Evolutionary conservation across 2,888 invertebrate genomes (phyloP), one percentile per base, ranked within the genome.

Genomic region (Tetropium fuscum): DNA sequence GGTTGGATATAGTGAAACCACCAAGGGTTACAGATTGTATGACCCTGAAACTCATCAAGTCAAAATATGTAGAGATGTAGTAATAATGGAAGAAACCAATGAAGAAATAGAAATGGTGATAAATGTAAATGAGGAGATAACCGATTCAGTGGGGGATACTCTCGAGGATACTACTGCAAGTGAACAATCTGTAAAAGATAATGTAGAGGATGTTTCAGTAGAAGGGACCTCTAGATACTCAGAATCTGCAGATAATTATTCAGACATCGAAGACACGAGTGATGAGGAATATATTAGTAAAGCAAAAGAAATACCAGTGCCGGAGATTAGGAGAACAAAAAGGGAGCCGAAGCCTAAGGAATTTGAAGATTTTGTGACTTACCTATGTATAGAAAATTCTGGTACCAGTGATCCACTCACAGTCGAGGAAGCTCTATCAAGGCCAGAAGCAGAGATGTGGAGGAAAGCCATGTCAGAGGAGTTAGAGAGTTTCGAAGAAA

Each of bases 1-100:
- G 11, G 68, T 74, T 6, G 74, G 73, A 1, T 75, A 60, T 48
- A 53, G 51, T 53, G 71, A 74, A 34, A 61, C 62, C 30, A 41
- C 56, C 1, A 75, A 73, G 53, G 74, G 70, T 7, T 72, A 72
- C 57, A 27, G 27, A n/a, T 2, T 27, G 2, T 27, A 27, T 27
- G 53, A 74, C 55, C 62, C 64, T 49, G 22, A 19, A n/a, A 56
- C 15, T 4, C 62, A 62, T 36, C 60, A 48, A 13, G 59, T 68
- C 7, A 58, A 34, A 13, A 60, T 48, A 3, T 64, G 58, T 13
- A 58, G 66, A 62, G 71, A 70, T 60, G 65, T 70, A 13, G 11
- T 10, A 8, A 16, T 38, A 7, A 5, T n/a, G 13, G n/a, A 44
- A 6, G 8, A 53, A 36, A 8, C 13, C 11, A 32, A 45, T 18